A percentile compares a stretch with the other conserved stretches of the same genome.
Conservation (phyloP, 2,888 invertebrate species). For the Cyclophora albipunctata region DNA sequence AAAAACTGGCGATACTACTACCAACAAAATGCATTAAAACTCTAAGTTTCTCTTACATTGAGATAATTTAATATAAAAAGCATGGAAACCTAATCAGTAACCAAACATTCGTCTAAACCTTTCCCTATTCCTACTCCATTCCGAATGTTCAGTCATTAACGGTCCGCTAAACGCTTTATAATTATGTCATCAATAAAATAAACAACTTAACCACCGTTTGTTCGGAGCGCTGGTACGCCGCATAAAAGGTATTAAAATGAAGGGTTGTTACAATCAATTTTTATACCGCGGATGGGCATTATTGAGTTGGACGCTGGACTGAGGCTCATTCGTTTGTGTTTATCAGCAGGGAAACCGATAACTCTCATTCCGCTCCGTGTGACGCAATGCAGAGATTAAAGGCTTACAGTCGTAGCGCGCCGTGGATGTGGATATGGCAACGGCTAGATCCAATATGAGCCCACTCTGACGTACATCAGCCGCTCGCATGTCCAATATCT, state of each 20-base stretch:
- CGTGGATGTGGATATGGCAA: slow-evolving; percentile 47
- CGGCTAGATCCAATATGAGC: slow-evolving; percentile 56
- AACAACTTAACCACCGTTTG: slow-evolving; percentile 26
- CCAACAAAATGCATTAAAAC: too few relatives aligned
- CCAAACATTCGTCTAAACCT: too few relatives aligned
- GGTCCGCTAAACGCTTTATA: slow-evolving; percentile 46
- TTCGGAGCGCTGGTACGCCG: neutral
- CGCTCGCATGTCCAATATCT: slow-evolving; percentile 40
- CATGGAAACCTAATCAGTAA: too few relatives aligned
- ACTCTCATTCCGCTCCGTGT: slow-evolving; percentile 66
- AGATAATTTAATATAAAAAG: too few relatives aligned
- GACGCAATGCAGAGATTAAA: slow-evolving; percentile 73
- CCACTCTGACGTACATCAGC: slow-evolving; percentile 44
- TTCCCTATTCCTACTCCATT: too few relatives aligned
- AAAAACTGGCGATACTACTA: too few relatives aligned
- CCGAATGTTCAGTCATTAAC: too few relatives aligned
- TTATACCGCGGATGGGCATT: slow-evolving; percentile 53
- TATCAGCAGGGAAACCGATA: slow-evolving; percentile 67
- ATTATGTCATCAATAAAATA: slow-evolving; percentile 51
- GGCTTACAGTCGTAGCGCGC: slow-evolving; percentile 59
- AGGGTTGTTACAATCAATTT: slow-evolving; percentile 54
- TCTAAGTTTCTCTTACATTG: too few relatives aligned
- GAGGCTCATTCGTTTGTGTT: slow-evolving; percentile 64
- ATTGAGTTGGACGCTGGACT: slow-evolving; percentile 45
- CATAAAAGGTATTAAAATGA: slow-evolving; percentile 16